Conservation (phyloP, 2,888 invertebrate genomes). For the Drosophila picticornis region DNA sequence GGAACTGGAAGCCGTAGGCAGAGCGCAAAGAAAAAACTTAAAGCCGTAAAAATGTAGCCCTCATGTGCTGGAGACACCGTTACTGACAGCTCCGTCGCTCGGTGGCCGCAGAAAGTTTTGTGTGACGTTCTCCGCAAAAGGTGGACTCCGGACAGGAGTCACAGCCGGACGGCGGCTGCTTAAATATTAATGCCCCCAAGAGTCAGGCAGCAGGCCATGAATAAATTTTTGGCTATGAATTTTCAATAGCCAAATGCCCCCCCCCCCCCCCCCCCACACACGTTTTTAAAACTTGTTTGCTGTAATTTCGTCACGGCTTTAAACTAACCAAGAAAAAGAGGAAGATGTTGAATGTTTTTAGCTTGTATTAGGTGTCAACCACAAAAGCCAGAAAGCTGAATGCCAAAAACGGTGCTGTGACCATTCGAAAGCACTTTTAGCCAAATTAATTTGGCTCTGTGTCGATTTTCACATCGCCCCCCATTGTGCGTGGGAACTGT, state of each 20-base stretch:
- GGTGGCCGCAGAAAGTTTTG: slow-evolving; percentile 58
- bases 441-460: slow-evolving; percentile 67
- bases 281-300: slow-evolving; percentile 16
- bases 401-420: slow-evolving; percentile 1
- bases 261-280: no score
- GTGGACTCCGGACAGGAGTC: slow-evolving; percentile 64
- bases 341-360: slow-evolving; percentile 4
- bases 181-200: slow-evolving; percentile 74
- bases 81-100: slow-evolving; percentile 57
- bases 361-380: slow-evolving; percentile 65
- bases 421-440: slow-evolving; percentile 44
- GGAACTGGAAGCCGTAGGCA: slow-evolving; percentile 12
- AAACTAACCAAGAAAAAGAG: slow-evolving; percentile 34
- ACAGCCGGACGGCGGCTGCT: slow-evolving; percentile 62
- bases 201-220: slow-evolving; percentile 75
- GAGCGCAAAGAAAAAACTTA: slow-evolving; percentile 49
- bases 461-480: slow-evolving; percentile 40
- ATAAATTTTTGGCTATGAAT: slow-evolving; percentile 84
- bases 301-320: slow-evolving; percentile 59
- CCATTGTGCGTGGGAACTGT: slow-evolving; percentile 70
- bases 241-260: slow-evolving; percentile 67
- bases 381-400: slow-evolving; percentile 31
- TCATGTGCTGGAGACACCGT: slow-evolving; percentile 71
- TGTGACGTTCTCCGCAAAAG: slow-evolving; percentile 60
- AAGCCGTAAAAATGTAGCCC: slow-evolving; percentile 68